Conservation (phyloP, 1,140 invertebrate genomes). For the Pogonus chalceus region DNA sequence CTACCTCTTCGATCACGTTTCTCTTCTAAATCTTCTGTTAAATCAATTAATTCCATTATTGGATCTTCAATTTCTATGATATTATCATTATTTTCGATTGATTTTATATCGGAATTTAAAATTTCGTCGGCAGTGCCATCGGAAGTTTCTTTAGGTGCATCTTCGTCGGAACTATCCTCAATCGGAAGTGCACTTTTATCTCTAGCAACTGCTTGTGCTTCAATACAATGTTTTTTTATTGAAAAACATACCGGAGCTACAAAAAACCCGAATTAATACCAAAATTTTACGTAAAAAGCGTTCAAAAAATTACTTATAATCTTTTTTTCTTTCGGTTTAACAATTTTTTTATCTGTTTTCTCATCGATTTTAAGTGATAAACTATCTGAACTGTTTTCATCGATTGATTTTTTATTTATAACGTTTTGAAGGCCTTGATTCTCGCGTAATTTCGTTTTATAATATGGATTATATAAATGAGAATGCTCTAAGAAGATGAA, state of each 20-base stretch:
- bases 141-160: slow-evolving; percentile 26
- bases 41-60: slow-evolving; percentile 40
- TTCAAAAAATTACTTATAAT: slow-evolving; percentile 23
- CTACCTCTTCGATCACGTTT: slow-evolving; percentile 19
- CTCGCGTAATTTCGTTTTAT: slow-evolving; percentile 46
- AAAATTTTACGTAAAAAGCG: slow-evolving; percentile 11
- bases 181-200: slow-evolving; percentile 57
- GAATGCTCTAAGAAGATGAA: slow-evolving; percentile 69
- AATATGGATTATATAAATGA: slow-evolving; percentile 68
- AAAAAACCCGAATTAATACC: slow-evolving; percentile 14
- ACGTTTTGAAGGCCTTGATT: slow-evolving; percentile 30
- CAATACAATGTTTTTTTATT: slow-evolving; percentile 70
- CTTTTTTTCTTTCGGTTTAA: slow-evolving; percentile 27
- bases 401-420: slow-evolving; percentile 35
- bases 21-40: slow-evolving; percentile 39
- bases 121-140: slow-evolving; percentile 21
- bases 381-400: slow-evolving; percentile 32
- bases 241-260: slow-evolving; percentile 67
- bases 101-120: slow-evolving; percentile 25
- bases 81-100: slow-evolving; percentile 16
- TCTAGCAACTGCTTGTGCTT: slow-evolving; percentile 51
- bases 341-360: slow-evolving; percentile 26
- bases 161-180: slow-evolving; percentile 66
- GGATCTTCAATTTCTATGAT: slow-evolving; percentile 24
- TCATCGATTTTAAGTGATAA: slow-evolving; percentile 18